These are phyloP conservation scores for Diceros bicornis DNA, from an alignment of 2,797 vertebrate genomes.

Conservation along the genomic window DNA sequence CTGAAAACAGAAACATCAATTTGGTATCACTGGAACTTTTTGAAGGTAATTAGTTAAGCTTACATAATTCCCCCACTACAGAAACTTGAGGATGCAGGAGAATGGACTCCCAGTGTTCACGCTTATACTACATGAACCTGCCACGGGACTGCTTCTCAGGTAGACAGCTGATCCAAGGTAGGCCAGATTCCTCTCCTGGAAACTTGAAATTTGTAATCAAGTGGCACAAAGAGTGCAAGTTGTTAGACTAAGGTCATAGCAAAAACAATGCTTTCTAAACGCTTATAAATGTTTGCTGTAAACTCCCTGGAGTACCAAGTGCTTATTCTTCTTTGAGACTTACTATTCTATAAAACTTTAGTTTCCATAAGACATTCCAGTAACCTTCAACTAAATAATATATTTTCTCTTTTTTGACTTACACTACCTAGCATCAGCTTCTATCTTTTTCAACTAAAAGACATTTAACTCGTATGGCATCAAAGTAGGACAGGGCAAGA, in stretches of 20 bases:
- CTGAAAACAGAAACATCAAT: constrained; percentile 41
- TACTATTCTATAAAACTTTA: neutral
- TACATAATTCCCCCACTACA: neutral
- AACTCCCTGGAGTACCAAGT: constrained; percentile 25
- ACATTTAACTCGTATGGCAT: neutral
- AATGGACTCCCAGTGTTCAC: neutral
- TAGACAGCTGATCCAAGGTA: neutral
- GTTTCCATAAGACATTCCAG: neutral
- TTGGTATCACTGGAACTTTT: neutral
- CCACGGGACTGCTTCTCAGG: neutral
- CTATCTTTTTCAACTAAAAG: constrained; percentile 6
- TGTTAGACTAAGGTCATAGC: neutral
- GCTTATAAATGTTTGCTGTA: neutral
- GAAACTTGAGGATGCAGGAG: neutral
- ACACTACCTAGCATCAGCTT: neutral
- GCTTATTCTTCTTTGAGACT: neutral
- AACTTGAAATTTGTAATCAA: constrained; percentile 43
- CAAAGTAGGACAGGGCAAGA: neutral
- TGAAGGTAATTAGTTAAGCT: neutral
- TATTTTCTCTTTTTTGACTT: constrained; percentile 30
- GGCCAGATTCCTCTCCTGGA: neutral
- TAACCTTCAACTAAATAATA: neutral
- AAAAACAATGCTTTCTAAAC: constrained; percentile 14
- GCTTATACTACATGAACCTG: neutral
- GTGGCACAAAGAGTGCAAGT: neutral